Conservation (phyloP, 2,888 invertebrate genomes). For the Hyalella azteca region DNA sequence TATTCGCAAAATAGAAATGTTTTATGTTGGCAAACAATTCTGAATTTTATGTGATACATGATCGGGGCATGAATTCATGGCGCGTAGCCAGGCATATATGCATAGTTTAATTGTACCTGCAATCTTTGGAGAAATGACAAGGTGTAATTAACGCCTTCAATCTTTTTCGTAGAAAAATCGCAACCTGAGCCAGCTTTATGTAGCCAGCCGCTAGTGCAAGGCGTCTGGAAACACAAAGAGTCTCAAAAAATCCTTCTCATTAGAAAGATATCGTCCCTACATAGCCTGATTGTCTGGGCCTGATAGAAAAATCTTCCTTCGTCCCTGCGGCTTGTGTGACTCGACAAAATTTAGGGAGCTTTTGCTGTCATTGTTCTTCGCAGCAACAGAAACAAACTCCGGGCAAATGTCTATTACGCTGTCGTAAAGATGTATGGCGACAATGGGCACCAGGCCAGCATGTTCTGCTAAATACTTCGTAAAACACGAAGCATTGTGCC, state of each 20-base stretch:
- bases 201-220: too few species aligned
- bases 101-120: too few species aligned
- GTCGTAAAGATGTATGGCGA: slow-evolving; percentile 24
- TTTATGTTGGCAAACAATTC: too few species aligned
- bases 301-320: slow-evolving; percentile 24
- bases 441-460: slow-evolving; percentile 11
- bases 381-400: slow-evolving; percentile 25
- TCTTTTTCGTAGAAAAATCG: too few species aligned
- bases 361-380: slow-evolving; percentile 36
- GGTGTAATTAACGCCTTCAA: too few species aligned
- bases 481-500: neutral
- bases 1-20: too few species aligned
- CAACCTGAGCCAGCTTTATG: too few species aligned
- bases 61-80: too few species aligned
- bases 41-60: too few species aligned
- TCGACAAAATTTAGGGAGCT: slow-evolving; percentile 25
- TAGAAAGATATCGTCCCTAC: slow-evolving; percentile 35
- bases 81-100: too few species aligned
- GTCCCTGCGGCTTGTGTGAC: neutral
- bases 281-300: slow-evolving; percentile 23
- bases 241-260: slow-evolving; percentile 16
- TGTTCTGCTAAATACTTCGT: slow-evolving; percentile 12
- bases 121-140: too few species aligned
- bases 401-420: slow-evolving; percentile 23
- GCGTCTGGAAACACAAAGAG: neutral